phyloP scores from a whole-genome alignment of 2,888 invertebrate species.

The Drosophila tripunctata region DNA sequence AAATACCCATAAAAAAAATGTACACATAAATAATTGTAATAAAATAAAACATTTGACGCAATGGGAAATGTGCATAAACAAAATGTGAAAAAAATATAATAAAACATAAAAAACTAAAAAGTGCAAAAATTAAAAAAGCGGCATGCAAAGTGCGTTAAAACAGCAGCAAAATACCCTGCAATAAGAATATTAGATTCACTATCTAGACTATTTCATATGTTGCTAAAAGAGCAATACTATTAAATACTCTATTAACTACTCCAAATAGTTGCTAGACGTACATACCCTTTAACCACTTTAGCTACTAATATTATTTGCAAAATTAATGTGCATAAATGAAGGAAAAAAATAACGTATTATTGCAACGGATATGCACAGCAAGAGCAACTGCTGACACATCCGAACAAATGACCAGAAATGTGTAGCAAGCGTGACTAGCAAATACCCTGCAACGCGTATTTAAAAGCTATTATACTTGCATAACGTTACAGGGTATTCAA shows the following conservation, averaged over 20 bases:
- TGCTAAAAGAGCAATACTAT: neutral
- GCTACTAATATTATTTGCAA: constrained; percentile 29
- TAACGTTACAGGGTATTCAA: constrained; percentile 9
- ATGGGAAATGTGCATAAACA: constrained; percentile 7
- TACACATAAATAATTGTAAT: constrained; percentile 22
- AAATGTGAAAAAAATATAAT: constrained; percentile 13
- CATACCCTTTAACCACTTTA: neutral
- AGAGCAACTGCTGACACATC: constrained; percentile 54
- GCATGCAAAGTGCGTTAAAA: neutral
- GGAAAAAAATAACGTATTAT: constrained; percentile 41
- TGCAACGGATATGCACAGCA: constrained; percentile 51
- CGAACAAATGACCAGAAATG: constrained; percentile 11
- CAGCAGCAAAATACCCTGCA: neutral
- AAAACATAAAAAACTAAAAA: constrained; percentile 7
- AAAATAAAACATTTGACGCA: constrained; percentile 25
- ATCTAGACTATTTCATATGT: neutral
- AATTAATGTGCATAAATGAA: constrained; percentile 47
- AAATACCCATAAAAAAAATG: neutral
- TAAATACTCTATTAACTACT: neutral
- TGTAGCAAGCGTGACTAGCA: neutral
- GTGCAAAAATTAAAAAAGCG: constrained; percentile 4
- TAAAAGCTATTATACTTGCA: no score
- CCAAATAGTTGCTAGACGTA: constrained; percentile 3
- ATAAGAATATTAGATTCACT: neutral
- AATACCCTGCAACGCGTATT: neutral